Evolutionary conservation across 2,113 vertebrate genomes (phyloP).

Genomic region (Lophotis ruficrista): DNA sequence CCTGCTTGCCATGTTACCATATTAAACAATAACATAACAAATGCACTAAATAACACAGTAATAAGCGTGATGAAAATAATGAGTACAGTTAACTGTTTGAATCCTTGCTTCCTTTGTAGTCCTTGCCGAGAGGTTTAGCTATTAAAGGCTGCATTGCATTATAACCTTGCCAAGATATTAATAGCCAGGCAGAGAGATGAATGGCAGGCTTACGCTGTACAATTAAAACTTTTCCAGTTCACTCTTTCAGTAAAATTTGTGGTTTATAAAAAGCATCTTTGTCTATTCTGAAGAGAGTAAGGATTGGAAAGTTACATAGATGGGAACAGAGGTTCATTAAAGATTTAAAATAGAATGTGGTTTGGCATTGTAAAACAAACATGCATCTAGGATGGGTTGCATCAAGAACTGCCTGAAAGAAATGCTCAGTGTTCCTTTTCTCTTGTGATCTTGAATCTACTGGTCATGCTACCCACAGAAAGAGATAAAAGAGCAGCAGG

Average conservation of each 20-base stretch:
- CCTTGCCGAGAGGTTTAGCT: not conserved
- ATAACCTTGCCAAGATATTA: slow-evolving; percentile 49
- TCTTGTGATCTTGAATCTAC: slow-evolving; percentile 34
- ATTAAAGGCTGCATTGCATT: not conserved
- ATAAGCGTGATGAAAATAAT: slow-evolving; percentile 24
- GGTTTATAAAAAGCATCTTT: slow-evolving; percentile 61
- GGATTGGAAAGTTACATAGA: slow-evolving; percentile 52
- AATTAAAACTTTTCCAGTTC: slow-evolving; percentile 62
- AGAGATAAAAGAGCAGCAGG: not conserved
- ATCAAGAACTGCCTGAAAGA: slow-evolving; percentile 42
- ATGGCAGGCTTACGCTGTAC: slow-evolving; percentile 10
- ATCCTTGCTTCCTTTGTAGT: slow-evolving; percentile 26
- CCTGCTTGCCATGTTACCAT: not conserved
- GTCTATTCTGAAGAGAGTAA: slow-evolving; percentile 50
- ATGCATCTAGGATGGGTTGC: slow-evolving; percentile 14
- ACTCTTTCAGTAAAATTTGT: slow-evolving; percentile 60
- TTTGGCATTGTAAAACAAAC: slow-evolving; percentile 63
- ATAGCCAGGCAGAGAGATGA: slow-evolving; percentile 51
- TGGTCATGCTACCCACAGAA: not conserved
- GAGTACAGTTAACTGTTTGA: slow-evolving; percentile 40
- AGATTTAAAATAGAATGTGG: slow-evolving; percentile 69
- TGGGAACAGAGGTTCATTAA: slow-evolving; percentile 63
- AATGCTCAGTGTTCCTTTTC: not conserved
- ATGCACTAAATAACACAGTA: slow-evolving; percentile 28
- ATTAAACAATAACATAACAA: slow-evolving; percentile 33